Percentiles rank a stretch among this genome's conserved stretches.
phyloP scores from a whole-genome alignment of 2,113 vertebrate species.

The Myodes glareolus region DNA sequence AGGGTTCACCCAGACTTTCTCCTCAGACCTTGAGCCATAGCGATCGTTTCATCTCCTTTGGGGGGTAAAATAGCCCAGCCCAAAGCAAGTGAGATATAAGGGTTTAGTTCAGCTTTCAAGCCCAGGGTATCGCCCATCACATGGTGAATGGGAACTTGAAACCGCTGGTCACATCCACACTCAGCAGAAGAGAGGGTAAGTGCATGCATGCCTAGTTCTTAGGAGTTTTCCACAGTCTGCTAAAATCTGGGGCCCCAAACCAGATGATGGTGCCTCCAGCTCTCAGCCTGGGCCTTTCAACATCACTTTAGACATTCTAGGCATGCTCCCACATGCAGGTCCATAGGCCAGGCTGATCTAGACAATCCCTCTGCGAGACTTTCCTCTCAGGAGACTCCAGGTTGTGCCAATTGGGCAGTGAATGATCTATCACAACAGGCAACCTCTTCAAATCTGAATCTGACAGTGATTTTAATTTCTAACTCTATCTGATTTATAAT shows the following conservation, averaged over 20 bases:
- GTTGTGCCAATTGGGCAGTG: too few relatives aligned
- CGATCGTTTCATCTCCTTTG: neutral
- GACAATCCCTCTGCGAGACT: too few relatives aligned
- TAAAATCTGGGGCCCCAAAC: too few relatives aligned
- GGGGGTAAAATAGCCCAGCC: neutral
- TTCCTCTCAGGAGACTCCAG: neutral
- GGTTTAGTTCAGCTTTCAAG: neutral
- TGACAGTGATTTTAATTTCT: neutral
- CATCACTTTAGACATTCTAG: neutral
- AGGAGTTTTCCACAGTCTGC: too few relatives aligned
- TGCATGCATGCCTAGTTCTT: accelerated
- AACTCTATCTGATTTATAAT: neutral
- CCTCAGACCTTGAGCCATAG: too few relatives aligned
- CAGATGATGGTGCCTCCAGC: too few relatives aligned
- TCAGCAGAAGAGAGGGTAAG: neutral
- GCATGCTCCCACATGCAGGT: too few relatives aligned
- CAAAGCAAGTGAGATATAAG: neutral
- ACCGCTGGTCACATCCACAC: neutral
- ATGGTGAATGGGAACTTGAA: neutral
- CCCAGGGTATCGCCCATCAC: neutral
- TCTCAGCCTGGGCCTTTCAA: neutral
- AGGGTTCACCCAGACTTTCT: neutral
- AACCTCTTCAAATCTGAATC: neutral
- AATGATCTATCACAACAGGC: neutral
- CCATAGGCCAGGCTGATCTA: too few relatives aligned